Evolutionary conservation across 2,797 vertebrate species (phyloP), one percentile per base, ranked within the genome.

Genomic region (Pogonophryne albipinna): DNA sequence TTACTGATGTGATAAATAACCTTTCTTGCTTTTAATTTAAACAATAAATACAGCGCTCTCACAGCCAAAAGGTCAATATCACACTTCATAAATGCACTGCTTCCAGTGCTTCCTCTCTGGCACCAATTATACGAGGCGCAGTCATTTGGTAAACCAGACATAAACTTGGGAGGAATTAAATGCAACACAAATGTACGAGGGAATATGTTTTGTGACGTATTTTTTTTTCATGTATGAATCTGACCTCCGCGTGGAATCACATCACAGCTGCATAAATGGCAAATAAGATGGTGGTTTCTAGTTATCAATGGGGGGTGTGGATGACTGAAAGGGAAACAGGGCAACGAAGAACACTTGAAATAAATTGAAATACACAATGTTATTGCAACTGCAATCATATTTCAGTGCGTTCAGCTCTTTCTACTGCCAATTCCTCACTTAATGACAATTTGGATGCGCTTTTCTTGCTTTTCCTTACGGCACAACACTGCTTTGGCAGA

Each of bases 21-120:
- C 7, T 73, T 38, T 27, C 31, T 65, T 10, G 66, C 49, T 82
- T 88, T 89, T 87, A 81, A 89, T 87, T 72, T 82, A 62, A 60
- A 71, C 77, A 82, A 76, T 59, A 82, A 87, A 88, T 74, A 67
- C 44, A 55, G 60, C 4, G n/a, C 66, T 62, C 50, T 10, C 44
- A 58, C 64, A 70, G 62, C 76, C 83, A 88, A 80, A 38, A 82
- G 78, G 88, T 91, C 87, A 85, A 62, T 34, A 71, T 73, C 49
- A 65, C 58, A 52, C 71, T 78, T 71, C 77, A 84, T 90, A 80
- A 87, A 92, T 91, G 56, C 44, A 4, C 62, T 13, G 34, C 74
- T 66, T 84, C 79, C 84, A 55, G 52, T 42, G 74, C 61, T 63
- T 38, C 71, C 13, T 74, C 66, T 61, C 64, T 34, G 55, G 64